Evolutionary conservation across 2,113 vertebrate species (phyloP).

Genomic region (Recurvirostra avosetta): DNA sequence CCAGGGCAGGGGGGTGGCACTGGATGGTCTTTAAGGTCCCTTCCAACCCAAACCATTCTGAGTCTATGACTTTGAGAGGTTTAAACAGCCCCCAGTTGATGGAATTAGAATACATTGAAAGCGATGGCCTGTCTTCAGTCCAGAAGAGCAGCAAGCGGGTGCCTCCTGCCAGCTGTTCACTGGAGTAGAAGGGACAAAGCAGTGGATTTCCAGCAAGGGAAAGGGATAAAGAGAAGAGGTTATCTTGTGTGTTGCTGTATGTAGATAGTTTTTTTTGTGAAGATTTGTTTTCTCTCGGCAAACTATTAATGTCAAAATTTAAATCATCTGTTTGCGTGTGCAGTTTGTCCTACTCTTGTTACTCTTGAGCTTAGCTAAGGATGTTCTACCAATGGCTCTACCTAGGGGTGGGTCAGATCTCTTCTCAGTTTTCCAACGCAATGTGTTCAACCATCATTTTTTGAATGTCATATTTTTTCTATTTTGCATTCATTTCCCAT

Average conservation of each 20-base stretch:
- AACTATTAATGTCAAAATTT: background rate
- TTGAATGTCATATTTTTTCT: background rate
- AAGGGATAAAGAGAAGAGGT: background rate
- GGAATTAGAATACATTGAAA: background rate
- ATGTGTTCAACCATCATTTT: background rate
- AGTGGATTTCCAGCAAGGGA: background rate
- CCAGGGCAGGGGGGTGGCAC: background rate
- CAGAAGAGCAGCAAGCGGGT: accelerated
- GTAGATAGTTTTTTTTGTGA: background rate
- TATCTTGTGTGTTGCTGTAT: background rate
- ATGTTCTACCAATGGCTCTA: background rate
- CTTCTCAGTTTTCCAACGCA: background rate
- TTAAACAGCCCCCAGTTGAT: background rate
- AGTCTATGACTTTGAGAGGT: background rate
- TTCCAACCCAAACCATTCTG: background rate
- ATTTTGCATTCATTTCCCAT: background rate
- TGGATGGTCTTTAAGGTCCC: background rate
- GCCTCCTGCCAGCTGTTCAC: background rate
- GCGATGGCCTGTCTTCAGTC: accelerated
- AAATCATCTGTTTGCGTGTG: accelerated
- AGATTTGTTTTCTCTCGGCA: background rate
- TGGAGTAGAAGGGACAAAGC: background rate
- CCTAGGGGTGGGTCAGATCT: background rate
- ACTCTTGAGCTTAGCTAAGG: background rate
- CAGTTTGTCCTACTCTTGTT: background rate